These are phyloP conservation scores for Odocoileus hemionus DNA, from an alignment of 2,113 vertebrate species.

Conservation along the genomic window DNA sequence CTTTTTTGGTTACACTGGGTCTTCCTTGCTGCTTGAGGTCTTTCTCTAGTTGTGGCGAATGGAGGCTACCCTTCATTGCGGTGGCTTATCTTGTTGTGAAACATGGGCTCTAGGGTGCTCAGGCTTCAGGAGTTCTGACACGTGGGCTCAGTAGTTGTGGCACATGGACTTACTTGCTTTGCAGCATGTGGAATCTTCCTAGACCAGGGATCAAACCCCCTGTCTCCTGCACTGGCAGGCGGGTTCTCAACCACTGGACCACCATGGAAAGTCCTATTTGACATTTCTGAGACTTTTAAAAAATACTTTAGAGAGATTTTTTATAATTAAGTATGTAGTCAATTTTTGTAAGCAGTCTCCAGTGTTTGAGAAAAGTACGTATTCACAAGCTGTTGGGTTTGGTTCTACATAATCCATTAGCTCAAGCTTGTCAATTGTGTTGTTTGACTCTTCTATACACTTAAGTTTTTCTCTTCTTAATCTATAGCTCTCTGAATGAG, in stretches of 20 bases:
- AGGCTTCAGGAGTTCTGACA: background rate
- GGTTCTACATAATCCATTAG: background rate
- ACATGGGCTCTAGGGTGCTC: background rate
- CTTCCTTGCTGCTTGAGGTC: background rate
- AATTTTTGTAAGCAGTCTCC: background rate
- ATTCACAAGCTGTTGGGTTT: background rate
- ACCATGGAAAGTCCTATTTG: background rate
- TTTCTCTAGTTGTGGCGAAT: background rate
- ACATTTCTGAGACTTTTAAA: background rate
- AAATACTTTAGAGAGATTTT: background rate
- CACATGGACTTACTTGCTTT: background rate
- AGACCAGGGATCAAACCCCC: background rate
- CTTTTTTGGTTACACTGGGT: background rate
- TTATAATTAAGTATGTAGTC: background rate
- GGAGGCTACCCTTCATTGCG: background rate
- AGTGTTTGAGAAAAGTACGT: slow-evolving; percentile 32
- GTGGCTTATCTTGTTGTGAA: background rate
- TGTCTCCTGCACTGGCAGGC: background rate
- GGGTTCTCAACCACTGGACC: background rate
- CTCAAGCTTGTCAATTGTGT: background rate
- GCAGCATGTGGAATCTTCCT: background rate
- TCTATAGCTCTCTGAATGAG: background rate
- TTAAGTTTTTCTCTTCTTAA: background rate
- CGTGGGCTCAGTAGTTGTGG: background rate
- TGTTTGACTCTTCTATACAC: background rate